Base-by-base conservation (phyloP, 2,113 vertebrate genomes). In the Corydoras sp. region DNA sequence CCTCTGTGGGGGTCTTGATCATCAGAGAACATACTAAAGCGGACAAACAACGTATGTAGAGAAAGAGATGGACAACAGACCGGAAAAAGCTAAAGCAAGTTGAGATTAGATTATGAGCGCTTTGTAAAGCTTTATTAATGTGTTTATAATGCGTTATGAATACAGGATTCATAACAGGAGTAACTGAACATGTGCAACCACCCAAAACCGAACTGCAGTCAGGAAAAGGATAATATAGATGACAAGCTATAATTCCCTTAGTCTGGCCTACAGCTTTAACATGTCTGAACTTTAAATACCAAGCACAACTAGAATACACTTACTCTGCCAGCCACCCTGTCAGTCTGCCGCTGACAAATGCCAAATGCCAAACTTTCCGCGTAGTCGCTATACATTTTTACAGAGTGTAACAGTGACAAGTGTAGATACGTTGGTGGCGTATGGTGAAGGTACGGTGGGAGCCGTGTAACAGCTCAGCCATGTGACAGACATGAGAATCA, bases 281-380 rank as follows among this genome's bases (percentile, higher is more conserved):
- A 75, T 74, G 75, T 67, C 76, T 83, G 81, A 85, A 84, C 85
- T 86, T 82, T 84, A 86, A 88, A 86, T 85, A 82, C 81, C 83
- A 83, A 74, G 82, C 80, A 83, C 78, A 74, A 64, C 72, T 68
- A 74, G 58, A 74, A 59, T 71, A 61, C 32, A 79, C 77, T 78
- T 76, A 60, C 62, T 79, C 67, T 70, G 54, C 75, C 80, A 77
- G 76, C 81, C 76, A 76, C 77, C 79, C 81, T 76, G 76, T 83
- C 75, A 77, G 77, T 65, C 77, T 15, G 68, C 35, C 71, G 77
- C 73, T 86, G 48, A 82, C 63, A 81, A 81, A 84, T 77, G 82
- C 61, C 79, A 77, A 82, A 75, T 63, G 77, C 80, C 81, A 49
- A 71, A 66, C 68, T 68, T 73, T 32, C 58, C 49, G 9, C 5